Conservation (phyloP, 2,888 invertebrate species). For the Apotomis betuletana region DNA sequence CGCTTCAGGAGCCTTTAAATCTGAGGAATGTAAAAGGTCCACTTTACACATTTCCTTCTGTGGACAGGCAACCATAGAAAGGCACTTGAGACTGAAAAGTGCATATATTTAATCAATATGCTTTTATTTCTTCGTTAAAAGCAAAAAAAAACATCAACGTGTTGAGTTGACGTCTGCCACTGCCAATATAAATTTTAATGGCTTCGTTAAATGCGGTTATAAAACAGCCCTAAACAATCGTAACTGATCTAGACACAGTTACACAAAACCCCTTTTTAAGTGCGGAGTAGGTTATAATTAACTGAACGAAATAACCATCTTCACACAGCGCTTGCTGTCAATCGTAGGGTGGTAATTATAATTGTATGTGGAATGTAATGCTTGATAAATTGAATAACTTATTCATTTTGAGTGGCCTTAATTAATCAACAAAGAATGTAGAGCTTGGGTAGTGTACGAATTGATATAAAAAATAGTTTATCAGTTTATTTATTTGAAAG, state of each 20-base stretch:
- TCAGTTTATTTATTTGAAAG: no score
- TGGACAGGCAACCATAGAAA: no score
- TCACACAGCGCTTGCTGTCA: constrained; percentile 26
- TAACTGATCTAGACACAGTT: constrained; percentile 21
- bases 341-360: constrained; percentile 31
- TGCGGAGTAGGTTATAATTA: constrained; percentile 34
- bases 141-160: not conserved
- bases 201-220: not conserved
- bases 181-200: not conserved
- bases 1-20: no score
- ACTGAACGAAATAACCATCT: constrained; percentile 34
- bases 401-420: constrained; percentile 22
- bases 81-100: no score
- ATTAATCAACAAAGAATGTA: constrained; percentile 33
- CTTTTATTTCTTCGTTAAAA: not conserved
- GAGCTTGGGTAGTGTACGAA: not conserved
- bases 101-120: no score
- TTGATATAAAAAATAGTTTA: not conserved
- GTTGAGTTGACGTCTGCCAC: not conserved
- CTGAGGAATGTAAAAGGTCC: no score
- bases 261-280: constrained; percentile 14
- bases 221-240: not conserved
- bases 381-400: constrained; percentile 40
- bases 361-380: constrained; percentile 26
- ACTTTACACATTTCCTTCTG: no score